A percentile compares a stretch with the other conserved stretches of the same genome.
Evolutionary conservation across 53 echinoderm and acorn worm species (phyloP).

Genomic region (Holothuria leucospilota): DNA sequence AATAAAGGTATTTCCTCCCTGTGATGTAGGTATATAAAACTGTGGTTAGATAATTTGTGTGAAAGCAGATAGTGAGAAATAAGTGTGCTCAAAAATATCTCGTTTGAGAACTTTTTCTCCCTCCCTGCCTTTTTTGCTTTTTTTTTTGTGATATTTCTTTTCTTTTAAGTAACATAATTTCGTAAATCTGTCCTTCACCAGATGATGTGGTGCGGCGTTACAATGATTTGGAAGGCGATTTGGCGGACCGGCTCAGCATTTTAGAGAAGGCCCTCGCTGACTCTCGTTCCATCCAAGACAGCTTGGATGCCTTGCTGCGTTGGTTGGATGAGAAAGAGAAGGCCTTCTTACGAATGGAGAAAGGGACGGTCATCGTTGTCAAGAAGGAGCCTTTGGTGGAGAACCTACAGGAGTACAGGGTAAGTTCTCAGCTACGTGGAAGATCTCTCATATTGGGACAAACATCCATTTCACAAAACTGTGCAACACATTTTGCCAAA

Average conservation of each 20-base stretch:
- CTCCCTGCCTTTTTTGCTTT: not conserved
- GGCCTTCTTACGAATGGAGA: conserved; percentile 82
- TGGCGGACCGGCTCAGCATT: conserved; percentile 76
- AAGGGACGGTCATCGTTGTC: conserved; percentile 93
- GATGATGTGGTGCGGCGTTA: conserved; percentile 83
- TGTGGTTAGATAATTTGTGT: too few species aligned
- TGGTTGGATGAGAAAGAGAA: conserved; percentile 99
- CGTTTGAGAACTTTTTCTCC: too few species aligned
- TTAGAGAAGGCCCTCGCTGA: conserved; percentile 92
- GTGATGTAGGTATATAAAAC: too few species aligned
- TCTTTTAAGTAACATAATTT: not conserved
- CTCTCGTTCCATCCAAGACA: conserved; percentile 92
- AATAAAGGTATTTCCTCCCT: too few species aligned
- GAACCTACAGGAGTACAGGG: conserved; percentile 96
- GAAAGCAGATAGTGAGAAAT: too few species aligned
- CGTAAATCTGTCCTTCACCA: conserved; percentile 2
- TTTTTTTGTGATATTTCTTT: not conserved
- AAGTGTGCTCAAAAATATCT: too few species aligned
- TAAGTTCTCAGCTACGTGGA: conserved; percentile 8
- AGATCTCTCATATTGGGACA: too few species aligned
- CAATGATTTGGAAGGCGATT: conserved; percentile 86
- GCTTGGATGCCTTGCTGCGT: conserved; percentile 88
- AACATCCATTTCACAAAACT: too few species aligned
- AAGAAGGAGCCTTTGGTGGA: conserved; percentile 97
- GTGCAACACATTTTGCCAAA: too few species aligned